Evolutionary conservation across 2,797 vertebrate genomes (phyloP), one percentile per base, ranked within the genome.

Genomic region (Paratrypauchen microcephalus): DNA sequence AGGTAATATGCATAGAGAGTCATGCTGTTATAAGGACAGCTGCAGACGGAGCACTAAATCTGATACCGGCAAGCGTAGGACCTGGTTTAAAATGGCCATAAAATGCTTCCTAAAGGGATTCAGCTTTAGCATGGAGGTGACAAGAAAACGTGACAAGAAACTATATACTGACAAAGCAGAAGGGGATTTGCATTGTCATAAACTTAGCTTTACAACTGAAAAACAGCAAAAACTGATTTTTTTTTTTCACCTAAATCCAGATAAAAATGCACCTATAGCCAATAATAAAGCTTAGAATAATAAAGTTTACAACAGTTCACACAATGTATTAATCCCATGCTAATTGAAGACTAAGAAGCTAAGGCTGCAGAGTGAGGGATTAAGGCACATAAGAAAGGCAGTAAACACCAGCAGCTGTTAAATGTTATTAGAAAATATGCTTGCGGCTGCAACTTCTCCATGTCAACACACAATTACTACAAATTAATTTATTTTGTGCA

Each of bases 21-120:
- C 73, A 60, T 19, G 52, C 68, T 68, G 68, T 66, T 39, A 23
- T 61, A 70, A 47, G 59, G 70, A 74, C 81, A 83, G 81, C 78
- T 78, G 75, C 68, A 71, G 65, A 45, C 26, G 48, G 8, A 50
- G 70, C 57, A 2, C 68, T 66, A 65, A 71, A 75, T 77, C 47
- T 50, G 45, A 70, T 54, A 60, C 65, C 68, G 61, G 32, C 30
- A 45, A 50, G 70, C 21, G 41, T 6, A 65, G 69, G 68, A 66
- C 8, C 4, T 73, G 66, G 26, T 47, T 30, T 52, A 64, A 52
- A 45, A 50, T 30, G 24, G 18, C 2, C n/a, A 48, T 59, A 68
- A 55, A 48, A 50, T 60, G 30, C 48, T 36, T 50, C 41, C 24
- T 64, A 64, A 63, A 72, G 30, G 30, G 62, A 66, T 72, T 65